Conservation (phyloP, 2,113 vertebrate species). For the Myrmecophaga tridactyla region DNA sequence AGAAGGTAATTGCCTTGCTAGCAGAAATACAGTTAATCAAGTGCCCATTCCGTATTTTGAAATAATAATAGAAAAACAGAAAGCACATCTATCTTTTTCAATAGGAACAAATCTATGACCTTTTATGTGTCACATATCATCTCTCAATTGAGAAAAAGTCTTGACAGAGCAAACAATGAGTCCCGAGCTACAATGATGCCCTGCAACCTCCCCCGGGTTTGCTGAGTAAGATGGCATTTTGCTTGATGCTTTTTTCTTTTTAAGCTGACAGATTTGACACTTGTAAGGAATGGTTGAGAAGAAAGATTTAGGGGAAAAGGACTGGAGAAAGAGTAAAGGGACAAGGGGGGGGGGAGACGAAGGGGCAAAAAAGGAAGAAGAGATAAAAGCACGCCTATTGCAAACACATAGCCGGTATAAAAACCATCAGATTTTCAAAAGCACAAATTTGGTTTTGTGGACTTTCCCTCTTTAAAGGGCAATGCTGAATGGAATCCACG, state of each 20-base stretch:
- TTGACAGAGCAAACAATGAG: neutral
- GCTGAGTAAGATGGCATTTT: neutral
- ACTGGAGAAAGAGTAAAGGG: neutral
- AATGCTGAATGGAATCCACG: neutral
- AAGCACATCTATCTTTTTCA: neutral
- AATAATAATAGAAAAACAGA: neutral
- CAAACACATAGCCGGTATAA: constrained; percentile 82
- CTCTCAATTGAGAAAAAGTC: neutral
- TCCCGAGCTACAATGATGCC: neutral
- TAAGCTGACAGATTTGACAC: constrained; percentile 45
- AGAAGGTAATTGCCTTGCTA: neutral
- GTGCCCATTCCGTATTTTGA: neutral
- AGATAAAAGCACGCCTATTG: neutral
- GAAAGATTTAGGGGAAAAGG: neutral
- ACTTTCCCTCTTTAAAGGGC: neutral
- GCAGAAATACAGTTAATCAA: neutral
- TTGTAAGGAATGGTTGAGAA: constrained; percentile 66
- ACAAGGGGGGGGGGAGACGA: no score
- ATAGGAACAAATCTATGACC: neutral
- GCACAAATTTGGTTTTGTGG: neutral
- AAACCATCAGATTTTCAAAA: constrained; percentile 77
- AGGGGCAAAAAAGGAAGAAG: constrained; percentile 4
- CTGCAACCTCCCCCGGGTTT: neutral
- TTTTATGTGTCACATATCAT: neutral
- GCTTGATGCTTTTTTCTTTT: neutral